Percentiles rank a stretch among this genome's conserved stretches.
These are phyloP conservation scores for Oxyteleia sp. DNA, from an alignment of 2,888 invertebrate genomes.

Conservation along the genomic window DNA sequence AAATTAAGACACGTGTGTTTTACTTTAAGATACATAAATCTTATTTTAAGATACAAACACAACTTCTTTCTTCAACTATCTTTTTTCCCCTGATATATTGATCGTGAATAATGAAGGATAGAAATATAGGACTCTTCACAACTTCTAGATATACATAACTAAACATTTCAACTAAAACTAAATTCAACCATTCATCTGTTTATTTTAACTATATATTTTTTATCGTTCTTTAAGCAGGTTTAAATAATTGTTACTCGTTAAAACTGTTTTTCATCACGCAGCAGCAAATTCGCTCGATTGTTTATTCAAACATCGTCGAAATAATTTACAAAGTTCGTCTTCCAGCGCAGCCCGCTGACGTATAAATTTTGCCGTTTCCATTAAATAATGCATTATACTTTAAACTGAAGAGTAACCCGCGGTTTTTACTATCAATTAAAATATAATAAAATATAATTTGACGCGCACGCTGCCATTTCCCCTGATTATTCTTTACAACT, in stretches of 20 bases:
- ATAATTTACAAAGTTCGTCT: conserved; percentile 31
- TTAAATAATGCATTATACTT: conserved; percentile 26
- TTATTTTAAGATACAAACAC: too few species aligned
- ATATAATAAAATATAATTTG: conserved; percentile 20
- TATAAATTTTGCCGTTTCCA: conserved; percentile 26
- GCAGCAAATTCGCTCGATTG: conserved; percentile 16
- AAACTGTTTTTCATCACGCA: background rate
- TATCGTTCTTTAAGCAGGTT: background rate
- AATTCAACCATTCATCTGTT: too few species aligned
- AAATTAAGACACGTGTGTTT: too few species aligned
- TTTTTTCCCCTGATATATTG: too few species aligned
- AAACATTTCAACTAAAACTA: too few species aligned
- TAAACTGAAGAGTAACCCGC: conserved; percentile 5
- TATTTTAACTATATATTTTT: too few species aligned
- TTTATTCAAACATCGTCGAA: conserved; percentile 13
- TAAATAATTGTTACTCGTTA: background rate
- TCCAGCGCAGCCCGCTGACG: background rate
- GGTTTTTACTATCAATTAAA: conserved; percentile 26
- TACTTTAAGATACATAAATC: too few species aligned
- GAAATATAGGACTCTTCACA: too few species aligned
- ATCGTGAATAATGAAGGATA: too few species aligned
- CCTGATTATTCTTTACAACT: too few species aligned
- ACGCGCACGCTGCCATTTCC: background rate
- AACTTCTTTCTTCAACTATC: too few species aligned
- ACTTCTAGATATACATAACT: too few species aligned